A percentile compares a stretch with the other conserved stretches of the same genome.
These are phyloP conservation scores for Montipora efflorescens DNA, from an alignment of 64 coral and sea anemone genomes.

Conservation along the genomic window DNA sequence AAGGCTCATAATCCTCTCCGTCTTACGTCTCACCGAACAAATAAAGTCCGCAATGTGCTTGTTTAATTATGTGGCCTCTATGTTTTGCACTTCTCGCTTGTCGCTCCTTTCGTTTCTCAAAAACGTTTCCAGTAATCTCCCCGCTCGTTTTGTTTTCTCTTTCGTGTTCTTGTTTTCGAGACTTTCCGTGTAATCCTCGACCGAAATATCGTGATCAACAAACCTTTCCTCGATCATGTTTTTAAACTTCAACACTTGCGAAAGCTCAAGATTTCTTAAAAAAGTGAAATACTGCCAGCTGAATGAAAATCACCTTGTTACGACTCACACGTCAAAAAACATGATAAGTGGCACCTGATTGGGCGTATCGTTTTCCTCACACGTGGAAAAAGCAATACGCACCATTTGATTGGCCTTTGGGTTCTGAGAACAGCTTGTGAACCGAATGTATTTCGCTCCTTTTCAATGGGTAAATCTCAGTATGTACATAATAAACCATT, in stretches of 20 bases:
- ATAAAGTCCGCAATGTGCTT: background rate
- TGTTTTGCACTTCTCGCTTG: background rate
- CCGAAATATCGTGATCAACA: background rate
- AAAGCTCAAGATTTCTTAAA: background rate
- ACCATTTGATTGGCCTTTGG: background rate
- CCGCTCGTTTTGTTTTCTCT: background rate
- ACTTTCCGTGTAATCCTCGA: background rate
- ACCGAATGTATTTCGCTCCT: background rate
- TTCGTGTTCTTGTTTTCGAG: background rate
- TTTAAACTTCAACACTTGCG: background rate
- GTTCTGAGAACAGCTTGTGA: background rate
- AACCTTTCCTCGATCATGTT: background rate
- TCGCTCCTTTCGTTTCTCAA: background rate
- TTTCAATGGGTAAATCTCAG: background rate
- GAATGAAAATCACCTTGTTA: no score
- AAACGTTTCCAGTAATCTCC: background rate
- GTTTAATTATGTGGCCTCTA: background rate
- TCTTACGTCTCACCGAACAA: background rate
- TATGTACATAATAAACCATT: background rate
- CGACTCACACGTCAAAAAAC: background rate
- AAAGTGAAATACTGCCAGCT: background rate
- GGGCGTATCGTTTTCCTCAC: slow-evolving; percentile 3
- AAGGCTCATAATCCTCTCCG: background rate
- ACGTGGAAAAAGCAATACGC: background rate
- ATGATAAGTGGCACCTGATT: background rate